Evolutionary conservation across 1,140 invertebrate genomes (phyloP), one percentile per base, ranked within the genome.

Genomic region (Drosophila oshimai): DNA sequence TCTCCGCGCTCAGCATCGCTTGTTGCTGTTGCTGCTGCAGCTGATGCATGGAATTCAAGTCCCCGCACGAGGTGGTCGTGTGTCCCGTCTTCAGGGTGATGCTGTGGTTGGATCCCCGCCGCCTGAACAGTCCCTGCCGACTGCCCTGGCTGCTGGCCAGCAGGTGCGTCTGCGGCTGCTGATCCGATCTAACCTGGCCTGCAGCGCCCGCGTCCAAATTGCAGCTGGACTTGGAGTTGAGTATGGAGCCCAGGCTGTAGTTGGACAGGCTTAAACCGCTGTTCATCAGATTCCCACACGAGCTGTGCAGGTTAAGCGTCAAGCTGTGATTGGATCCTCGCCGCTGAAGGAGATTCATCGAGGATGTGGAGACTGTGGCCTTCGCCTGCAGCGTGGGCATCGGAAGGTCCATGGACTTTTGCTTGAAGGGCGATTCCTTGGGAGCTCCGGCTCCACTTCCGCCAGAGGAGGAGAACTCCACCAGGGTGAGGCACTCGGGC

Each of bases 251-350:
- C 20, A 90, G 53, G 28, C 78, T 90, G 28, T 88, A 90, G 37
- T 90, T 90, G 7, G 89, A 90, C 0, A 83, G 65, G 39, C 88
- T 89, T 1, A 90, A 44, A 9, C 89, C 81, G 28, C 80, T 90
- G 45, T 84, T 89, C 69, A 90, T 9, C 69, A 90, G 10, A 41
- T 90, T 90, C 15, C 89, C 72, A 39, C 86, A 90, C 0, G 91
- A 90, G 3, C 92, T 92, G 46, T 92, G 89, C 20, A 93, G 92
- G 65, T 93, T 93, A 17, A 93, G 74, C 0, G 97, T 98, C 4
- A 98, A 92, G 74, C 96, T 97, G 18, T 97, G 96, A 89, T 96
- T 98, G 0, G 97, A 98, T 1, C 97, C 96, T 5, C 96, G 93
- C n/a, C 96, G 93, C 91, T 97, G 95, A 7, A 96, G 79, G 2